Conservation (phyloP, 2,113 vertebrate genomes). For the Malaclemys terrapin region DNA sequence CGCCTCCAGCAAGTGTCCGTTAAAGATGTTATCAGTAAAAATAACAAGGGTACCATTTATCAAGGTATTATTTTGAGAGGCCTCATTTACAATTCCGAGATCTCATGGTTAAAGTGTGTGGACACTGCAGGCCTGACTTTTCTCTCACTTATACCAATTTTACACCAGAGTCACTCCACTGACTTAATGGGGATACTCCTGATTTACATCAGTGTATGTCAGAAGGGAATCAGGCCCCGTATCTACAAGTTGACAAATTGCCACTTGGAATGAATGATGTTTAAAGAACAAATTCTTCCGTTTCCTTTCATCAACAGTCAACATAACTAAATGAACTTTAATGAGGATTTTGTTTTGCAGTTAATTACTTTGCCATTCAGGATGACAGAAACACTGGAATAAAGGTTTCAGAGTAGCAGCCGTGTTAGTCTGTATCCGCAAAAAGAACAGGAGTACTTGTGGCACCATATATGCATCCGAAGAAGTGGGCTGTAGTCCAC, state of each 20-base stretch:
- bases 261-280: not conserved
- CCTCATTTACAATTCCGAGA: not conserved
- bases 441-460: too few relatives aligned
- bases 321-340: not conserved
- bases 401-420: too few relatives aligned
- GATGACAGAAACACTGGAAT: not conserved
- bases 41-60: not conserved
- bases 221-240: not conserved
- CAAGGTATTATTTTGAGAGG: not conserved
- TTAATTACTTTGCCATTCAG: not conserved
- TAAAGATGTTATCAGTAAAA: not conserved
- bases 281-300: not conserved
- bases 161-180: not conserved
- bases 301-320: not conserved
- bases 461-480: too few relatives aligned
- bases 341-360: not conserved
- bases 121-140: not conserved
- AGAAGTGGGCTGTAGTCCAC: too few relatives aligned
- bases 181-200: not conserved
- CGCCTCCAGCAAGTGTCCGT: not conserved
- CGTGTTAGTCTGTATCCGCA: too few relatives aligned
- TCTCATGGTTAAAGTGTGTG: not conserved
- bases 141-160: not conserved
- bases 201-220: not conserved
- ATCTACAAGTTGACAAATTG: not conserved